Conservation (phyloP, 1,140 invertebrate species). For the Mesaphorura yosii region DNA sequence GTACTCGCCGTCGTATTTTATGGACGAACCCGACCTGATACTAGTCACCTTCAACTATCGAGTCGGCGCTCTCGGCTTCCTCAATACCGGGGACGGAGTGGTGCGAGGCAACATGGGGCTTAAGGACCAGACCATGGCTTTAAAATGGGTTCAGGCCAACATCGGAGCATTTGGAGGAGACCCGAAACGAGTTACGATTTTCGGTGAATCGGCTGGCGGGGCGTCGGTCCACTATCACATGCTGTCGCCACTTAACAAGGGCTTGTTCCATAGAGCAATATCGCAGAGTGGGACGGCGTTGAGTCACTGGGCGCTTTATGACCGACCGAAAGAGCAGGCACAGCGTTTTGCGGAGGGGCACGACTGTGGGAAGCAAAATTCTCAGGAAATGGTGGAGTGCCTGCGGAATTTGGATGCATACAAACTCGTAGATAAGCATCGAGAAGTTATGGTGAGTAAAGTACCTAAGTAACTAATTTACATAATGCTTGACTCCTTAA, state of each 20-base stretch:
- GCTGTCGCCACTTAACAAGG: conserved; percentile 14
- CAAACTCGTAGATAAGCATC: conserved; percentile 10
- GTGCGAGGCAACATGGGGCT: conserved; percentile 15
- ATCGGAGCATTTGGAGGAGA: conserved; percentile 15
- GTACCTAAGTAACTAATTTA: background rate
- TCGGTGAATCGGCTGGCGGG: conserved; percentile 34
- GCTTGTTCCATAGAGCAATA: conserved; percentile 15
- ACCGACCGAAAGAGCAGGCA: conserved; percentile 48
- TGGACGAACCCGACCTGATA: conserved; percentile 19
- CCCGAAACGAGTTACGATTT: conserved; percentile 1
- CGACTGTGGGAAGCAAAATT: conserved; percentile 47
- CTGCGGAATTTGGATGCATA: conserved; percentile 34
- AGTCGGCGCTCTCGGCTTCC: conserved; percentile 12
- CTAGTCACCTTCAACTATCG: conserved; percentile 11
- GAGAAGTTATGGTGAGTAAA: conserved; percentile 10
- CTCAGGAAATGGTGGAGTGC: conserved; percentile 34
- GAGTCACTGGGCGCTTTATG: conserved; percentile 60
- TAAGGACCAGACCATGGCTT: conserved; percentile 13
- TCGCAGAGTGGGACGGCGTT: conserved; percentile 44
- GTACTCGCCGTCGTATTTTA: conserved; percentile 5
- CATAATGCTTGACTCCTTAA: background rate
- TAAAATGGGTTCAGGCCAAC: conserved; percentile 27
- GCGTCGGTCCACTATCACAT: conserved; percentile 11
- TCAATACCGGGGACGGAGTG: conserved; percentile 11
- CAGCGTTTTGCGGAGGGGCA: conserved; percentile 44